phyloP scores from a whole-genome alignment of 2,797 vertebrate species.

The Enteromius mattozi region DNA sequence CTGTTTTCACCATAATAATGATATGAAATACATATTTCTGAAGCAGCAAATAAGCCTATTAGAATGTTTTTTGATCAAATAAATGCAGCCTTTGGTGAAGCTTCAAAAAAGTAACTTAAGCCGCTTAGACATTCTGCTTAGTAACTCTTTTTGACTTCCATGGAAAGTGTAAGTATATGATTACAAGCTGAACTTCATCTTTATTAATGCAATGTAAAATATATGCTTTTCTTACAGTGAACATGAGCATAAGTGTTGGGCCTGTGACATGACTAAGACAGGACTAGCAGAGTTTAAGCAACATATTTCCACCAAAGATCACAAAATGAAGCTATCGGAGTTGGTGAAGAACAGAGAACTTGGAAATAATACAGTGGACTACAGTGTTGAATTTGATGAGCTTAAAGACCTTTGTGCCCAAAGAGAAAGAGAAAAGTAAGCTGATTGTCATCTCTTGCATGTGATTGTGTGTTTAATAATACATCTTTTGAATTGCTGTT shows the following conservation, averaged over 20 bases:
- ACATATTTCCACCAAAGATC: slow-evolving; percentile 66
- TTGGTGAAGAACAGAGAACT: slow-evolving; percentile 21
- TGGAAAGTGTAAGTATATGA: neutral
- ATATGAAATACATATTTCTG: neutral
- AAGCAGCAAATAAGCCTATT: neutral
- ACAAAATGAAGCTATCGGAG: slow-evolving; percentile 58
- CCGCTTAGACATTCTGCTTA: neutral
- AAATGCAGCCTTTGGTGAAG: neutral
- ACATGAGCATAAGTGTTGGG: slow-evolving; percentile 68
- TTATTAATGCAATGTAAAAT: neutral
- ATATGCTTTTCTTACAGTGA: slow-evolving; percentile 13
- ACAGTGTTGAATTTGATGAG: slow-evolving; percentile 17
- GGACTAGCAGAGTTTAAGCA: slow-evolving; percentile 58
- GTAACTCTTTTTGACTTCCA: neutral
- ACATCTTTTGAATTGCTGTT: neutral
- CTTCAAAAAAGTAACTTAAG: neutral
- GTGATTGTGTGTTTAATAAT: too few species aligned
- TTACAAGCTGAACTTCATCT: neutral
- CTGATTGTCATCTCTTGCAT: neutral
- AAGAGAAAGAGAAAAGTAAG: neutral
- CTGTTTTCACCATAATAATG: neutral
- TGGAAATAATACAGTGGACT: slow-evolving; percentile 10
- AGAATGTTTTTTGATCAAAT: neutral
- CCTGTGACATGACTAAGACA: slow-evolving; percentile 56
- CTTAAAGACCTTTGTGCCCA: slow-evolving; percentile 23